These are phyloP conservation scores for Hippolais icterina DNA, from an alignment of 2,113 vertebrate genomes.

Conservation along the genomic window DNA sequence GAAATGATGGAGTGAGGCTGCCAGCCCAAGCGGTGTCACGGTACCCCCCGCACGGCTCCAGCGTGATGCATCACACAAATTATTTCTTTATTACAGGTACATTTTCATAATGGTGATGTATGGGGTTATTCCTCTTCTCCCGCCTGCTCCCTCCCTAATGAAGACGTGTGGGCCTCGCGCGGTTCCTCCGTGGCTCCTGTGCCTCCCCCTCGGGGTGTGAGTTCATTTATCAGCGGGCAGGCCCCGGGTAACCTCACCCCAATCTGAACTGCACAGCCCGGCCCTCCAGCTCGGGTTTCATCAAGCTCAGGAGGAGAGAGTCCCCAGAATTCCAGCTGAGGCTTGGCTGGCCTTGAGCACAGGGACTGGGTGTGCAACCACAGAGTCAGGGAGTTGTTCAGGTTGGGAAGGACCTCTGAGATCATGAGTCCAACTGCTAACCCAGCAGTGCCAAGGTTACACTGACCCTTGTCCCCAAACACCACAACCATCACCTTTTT, in stretches of 20 bases:
- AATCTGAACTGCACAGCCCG: background rate
- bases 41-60: background rate
- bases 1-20: background rate
- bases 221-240: background rate
- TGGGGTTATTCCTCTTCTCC: background rate
- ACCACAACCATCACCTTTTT: background rate
- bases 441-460: background rate
- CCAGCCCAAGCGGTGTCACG: background rate
- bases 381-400: background rate
- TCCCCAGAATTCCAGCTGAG: background rate
- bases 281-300: background rate
- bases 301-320: background rate
- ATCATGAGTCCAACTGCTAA: background rate
- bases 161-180: background rate
- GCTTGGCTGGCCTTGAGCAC: accelerated
- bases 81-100: slow-evolving; percentile 47
- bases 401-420: background rate
- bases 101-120: slow-evolving; percentile 57
- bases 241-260: background rate
- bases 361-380: background rate
- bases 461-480: background rate
- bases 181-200: background rate
- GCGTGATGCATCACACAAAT: slow-evolving; percentile 16
- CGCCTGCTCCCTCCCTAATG: slow-evolving; percentile 28
- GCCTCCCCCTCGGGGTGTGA: background rate